Conservation (phyloP, 2,113 vertebrate species). For the Mustela lutreola region DNA sequence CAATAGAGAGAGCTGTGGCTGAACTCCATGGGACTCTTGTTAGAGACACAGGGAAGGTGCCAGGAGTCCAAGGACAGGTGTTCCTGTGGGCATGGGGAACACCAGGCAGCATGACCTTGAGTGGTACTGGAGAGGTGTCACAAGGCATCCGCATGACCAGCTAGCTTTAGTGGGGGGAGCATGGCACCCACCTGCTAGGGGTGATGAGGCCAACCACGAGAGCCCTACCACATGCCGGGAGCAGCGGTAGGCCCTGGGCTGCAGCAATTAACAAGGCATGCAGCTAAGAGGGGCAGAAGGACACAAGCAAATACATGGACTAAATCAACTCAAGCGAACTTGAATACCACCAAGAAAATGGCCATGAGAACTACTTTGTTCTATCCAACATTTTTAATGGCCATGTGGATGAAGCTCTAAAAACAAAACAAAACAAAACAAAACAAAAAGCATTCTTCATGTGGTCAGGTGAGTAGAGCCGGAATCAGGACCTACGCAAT, state of each 20-base stretch:
- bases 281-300: neutral
- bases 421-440: too few species aligned
- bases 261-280: neutral
- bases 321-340: too few species aligned
- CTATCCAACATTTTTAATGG: neutral
- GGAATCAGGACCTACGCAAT: neutral
- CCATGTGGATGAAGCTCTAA: neutral
- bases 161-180: neutral
- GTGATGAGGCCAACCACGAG: neutral
- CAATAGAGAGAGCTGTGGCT: neutral
- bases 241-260: neutral
- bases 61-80: neutral
- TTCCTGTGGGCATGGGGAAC: neutral
- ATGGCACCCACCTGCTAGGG: neutral
- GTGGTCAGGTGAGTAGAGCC: neutral
- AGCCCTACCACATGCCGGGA: neutral
- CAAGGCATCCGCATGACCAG: neutral
- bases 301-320: neutral
- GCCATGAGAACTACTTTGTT: neutral
- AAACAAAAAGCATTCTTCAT: neutral
- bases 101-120: neutral
- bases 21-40: neutral
- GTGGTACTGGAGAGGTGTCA: neutral
- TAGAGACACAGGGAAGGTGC: neutral
- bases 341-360: neutral